Evolutionary conservation across 2,113 vertebrate species (phyloP).

Genomic region (Poeciliopsis retropinna): DNA sequence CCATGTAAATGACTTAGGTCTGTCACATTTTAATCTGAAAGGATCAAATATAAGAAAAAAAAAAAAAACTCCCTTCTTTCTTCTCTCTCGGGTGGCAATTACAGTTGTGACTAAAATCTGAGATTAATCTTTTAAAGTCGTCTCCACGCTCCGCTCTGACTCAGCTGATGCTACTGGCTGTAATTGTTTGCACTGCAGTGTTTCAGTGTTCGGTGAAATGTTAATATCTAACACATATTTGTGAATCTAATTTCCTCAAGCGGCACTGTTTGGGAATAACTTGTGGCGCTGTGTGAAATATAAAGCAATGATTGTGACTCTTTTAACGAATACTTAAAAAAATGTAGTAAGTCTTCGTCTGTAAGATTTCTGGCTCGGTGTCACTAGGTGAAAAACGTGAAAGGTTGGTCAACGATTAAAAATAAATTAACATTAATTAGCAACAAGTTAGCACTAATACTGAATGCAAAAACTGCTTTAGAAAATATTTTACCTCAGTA

Average conservation of each 20-base stretch:
- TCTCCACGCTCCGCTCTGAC: constrained; percentile 25
- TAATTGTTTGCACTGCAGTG: constrained; percentile 28
- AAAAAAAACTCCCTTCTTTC: not conserved
- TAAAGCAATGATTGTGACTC: too few species aligned
- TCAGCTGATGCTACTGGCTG: constrained; percentile 36
- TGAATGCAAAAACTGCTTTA: too few species aligned
- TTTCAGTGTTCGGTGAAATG: constrained; percentile 20
- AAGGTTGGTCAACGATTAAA: too few species aligned
- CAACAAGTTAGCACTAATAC: too few species aligned
- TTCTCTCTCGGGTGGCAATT: constrained; percentile 39
- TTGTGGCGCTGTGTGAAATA: too few species aligned
- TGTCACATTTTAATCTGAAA: constrained; percentile 50
- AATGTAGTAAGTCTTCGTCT: too few species aligned
- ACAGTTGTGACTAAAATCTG: constrained; percentile 42
- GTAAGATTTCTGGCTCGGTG: too few species aligned
- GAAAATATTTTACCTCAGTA: not conserved
- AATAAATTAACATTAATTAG: too few species aligned
- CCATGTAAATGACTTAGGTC: constrained; percentile 42
- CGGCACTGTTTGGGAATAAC: too few species aligned
- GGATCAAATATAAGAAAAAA: constrained; percentile 32
- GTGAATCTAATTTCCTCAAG: too few species aligned
- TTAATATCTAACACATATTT: constrained; percentile 21
- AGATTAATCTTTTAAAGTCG: constrained; percentile 47
- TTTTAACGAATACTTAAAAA: too few species aligned
- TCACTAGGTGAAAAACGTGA: too few species aligned